phyloP scores from a whole-genome alignment of 2,113 vertebrate species.

The Antechinus stuartii region DNA sequence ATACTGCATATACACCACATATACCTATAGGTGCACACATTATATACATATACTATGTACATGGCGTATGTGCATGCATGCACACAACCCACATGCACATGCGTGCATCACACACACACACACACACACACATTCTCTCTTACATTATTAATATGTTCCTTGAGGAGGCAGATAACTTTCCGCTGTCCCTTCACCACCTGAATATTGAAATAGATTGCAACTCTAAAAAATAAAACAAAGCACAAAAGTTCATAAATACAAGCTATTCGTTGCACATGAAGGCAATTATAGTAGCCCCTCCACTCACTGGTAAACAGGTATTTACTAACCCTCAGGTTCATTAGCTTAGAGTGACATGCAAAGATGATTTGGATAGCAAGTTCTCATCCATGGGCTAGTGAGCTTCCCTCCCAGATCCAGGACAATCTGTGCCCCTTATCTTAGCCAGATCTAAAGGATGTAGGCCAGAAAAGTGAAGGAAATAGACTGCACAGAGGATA shows the following conservation, averaged over 20 bases:
- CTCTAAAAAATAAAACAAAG: slow-evolving; percentile 78
- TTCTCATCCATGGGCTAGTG: background rate
- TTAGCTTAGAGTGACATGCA: background rate
- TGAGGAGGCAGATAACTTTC: slow-evolving; percentile 90
- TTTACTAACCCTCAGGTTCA: background rate
- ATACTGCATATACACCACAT: too few relatives aligned
- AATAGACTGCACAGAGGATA: background rate
- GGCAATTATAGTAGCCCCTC: background rate
- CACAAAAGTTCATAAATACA: background rate
- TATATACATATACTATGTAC: too few relatives aligned
- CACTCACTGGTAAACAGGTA: background rate
- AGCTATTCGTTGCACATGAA: background rate
- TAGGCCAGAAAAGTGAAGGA: background rate
- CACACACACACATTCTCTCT: slow-evolving; percentile 65
- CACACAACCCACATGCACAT: too few relatives aligned
- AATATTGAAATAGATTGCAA: slow-evolving; percentile 92
- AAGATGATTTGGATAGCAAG: background rate
- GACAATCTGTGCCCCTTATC: background rate
- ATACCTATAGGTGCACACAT: too few relatives aligned
- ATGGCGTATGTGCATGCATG: too few relatives aligned
- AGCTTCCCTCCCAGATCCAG: background rate
- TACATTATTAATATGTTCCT: slow-evolving; percentile 94
- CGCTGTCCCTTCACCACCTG: slow-evolving; percentile 93
- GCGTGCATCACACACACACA: too few relatives aligned
- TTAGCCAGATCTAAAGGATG: background rate